Percentiles rank a stretch among this genome's conserved stretches.
phyloP scores from a whole-genome alignment of 2,113 vertebrate species.

The Phalacrocorax brasilianus region DNA sequence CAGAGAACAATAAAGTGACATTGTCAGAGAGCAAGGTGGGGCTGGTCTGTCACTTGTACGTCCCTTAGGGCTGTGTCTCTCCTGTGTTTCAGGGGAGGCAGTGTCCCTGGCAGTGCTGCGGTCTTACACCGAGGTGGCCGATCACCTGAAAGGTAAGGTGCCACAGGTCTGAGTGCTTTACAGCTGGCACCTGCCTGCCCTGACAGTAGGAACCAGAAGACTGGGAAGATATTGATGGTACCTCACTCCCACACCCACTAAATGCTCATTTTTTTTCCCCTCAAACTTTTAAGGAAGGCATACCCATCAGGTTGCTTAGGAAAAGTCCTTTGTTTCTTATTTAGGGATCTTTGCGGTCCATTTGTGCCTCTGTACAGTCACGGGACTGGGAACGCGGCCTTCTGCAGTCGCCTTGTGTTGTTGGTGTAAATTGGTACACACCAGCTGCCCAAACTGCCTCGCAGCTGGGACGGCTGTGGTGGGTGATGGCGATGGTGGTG shows the following conservation, averaged over 20 bases:
- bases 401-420: background rate
- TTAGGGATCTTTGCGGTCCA: background rate
- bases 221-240: background rate
- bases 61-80: background rate
- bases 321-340: background rate
- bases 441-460: background rate
- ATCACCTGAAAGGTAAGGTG: constrained; percentile 81
- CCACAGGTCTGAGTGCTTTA: background rate
- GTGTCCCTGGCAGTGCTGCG: constrained; percentile 84
- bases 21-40: background rate
- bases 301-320: background rate
- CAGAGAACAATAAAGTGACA: accelerated
- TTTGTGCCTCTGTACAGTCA: background rate
- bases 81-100: constrained; percentile 85
- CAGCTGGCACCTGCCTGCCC: background rate
- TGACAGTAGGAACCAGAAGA: background rate
- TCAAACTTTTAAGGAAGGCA: background rate
- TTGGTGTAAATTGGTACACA: background rate
- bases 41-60: background rate
- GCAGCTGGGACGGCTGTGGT: background rate
- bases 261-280: background rate
- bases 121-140: constrained; percentile 81
- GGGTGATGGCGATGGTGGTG: background rate
- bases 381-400: background rate
- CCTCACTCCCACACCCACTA: background rate